A percentile compares a stretch with the other conserved stretches of the same genome.
Conservation (phyloP, 2,888 invertebrate genomes). For the Gerosis bhagava region DNA sequence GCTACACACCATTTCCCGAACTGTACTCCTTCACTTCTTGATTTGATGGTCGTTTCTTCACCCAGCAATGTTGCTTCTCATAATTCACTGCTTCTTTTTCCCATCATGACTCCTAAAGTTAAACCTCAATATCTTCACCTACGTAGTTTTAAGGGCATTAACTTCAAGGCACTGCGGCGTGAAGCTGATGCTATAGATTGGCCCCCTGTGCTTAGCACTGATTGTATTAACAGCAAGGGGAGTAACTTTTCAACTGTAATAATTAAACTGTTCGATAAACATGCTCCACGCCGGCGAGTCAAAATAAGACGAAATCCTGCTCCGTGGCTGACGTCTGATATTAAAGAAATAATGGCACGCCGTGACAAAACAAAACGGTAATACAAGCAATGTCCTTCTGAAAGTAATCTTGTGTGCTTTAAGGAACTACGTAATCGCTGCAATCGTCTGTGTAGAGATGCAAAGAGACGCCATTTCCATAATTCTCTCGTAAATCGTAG, state of each 20-base stretch:
- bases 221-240: neutral
- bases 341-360: neutral
- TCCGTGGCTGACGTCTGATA: neutral
- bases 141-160: neutral
- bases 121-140: neutral
- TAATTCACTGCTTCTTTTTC: neutral
- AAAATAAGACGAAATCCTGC: no score
- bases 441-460: no score
- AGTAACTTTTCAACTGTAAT: neutral
- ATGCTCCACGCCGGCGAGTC: constrained; percentile 4
- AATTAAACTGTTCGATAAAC: neutral
- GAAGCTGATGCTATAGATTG: neutral
- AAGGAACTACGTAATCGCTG: no score
- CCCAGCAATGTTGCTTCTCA: no score
- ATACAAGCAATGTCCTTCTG: neutral
- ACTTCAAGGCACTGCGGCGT: neutral
- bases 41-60: no score
- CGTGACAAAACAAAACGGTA: neutral
- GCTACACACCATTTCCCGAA: no score
- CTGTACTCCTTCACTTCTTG: no score
- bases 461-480: no score
- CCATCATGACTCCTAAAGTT: neutral
- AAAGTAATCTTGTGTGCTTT: neutral
- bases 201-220: neutral
- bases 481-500: neutral